Evolutionary conservation across 2,888 invertebrate species (phyloP).

Genomic region (Athalia circularis): DNA sequence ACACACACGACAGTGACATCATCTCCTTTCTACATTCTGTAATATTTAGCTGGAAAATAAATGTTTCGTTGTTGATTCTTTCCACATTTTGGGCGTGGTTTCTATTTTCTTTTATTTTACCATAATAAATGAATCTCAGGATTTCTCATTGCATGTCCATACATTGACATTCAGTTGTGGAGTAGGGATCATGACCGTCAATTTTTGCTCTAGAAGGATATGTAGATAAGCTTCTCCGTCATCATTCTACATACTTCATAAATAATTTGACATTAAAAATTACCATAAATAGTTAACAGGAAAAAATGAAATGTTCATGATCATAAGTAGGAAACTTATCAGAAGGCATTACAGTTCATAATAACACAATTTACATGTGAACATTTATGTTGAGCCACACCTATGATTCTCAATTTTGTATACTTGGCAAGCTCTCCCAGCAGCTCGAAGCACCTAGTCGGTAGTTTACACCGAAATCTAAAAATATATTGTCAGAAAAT

Average conservation of each 20-base stretch:
- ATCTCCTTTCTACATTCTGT: slow-evolving; percentile 19
- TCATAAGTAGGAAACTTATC: neutral
- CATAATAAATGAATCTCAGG: neutral
- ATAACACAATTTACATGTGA: neutral
- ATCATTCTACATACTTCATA: too few species aligned
- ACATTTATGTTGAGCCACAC: slow-evolving; percentile 23
- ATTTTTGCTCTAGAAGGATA: too few species aligned
- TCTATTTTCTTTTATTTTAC: neutral
- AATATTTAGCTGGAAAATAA: neutral
- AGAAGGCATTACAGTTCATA: neutral
- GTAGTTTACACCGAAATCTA: slow-evolving; percentile 36
- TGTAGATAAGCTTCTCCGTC: too few species aligned
- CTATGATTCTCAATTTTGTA: neutral
- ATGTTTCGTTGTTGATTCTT: neutral
- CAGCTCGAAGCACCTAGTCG: neutral
- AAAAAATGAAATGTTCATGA: too few species aligned
- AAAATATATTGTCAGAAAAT: slow-evolving; percentile 43
- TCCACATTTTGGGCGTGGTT: slow-evolving; percentile 25
- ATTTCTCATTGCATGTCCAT: too few species aligned
- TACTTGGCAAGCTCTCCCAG: neutral
- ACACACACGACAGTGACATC: slow-evolving; percentile 12
- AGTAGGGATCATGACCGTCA: too few species aligned
- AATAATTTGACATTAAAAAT: too few species aligned
- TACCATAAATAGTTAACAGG: too few species aligned
- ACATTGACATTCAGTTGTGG: too few species aligned